These are phyloP conservation scores for Brachionus sp. DNA, from an alignment of 1,140 invertebrate species.

Conservation along the genomic window DNA sequence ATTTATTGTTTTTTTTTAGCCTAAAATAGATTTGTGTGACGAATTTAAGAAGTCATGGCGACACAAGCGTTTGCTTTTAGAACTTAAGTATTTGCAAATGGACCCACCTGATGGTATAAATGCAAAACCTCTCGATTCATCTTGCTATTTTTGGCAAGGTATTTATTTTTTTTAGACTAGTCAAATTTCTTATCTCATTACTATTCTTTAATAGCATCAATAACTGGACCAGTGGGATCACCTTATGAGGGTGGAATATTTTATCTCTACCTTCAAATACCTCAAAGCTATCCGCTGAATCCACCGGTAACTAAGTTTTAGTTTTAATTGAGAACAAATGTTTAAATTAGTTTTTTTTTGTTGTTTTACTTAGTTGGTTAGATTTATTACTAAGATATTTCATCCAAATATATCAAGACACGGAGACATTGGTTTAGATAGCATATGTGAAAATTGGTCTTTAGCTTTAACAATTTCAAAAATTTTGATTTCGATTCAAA, in stretches of 20 bases:
- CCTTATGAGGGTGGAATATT: constrained; percentile 66
- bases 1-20: not conserved
- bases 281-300: constrained; percentile 80
- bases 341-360: not conserved
- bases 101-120: constrained; percentile 86
- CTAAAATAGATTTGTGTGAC: not conserved
- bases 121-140: constrained; percentile 74
- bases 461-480: constrained; percentile 85
- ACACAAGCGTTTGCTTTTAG: constrained; percentile 55
- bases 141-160: constrained; percentile 59
- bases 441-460: constrained; percentile 85
- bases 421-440: constrained; percentile 91
- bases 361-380: constrained; percentile 47
- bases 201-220: constrained; percentile 50
- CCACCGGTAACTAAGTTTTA: constrained; percentile 72
- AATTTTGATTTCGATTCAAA: constrained; percentile 67
- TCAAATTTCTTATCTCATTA: not conserved
- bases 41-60: constrained; percentile 54
- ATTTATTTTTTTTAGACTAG: not conserved
- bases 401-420: constrained; percentile 91
- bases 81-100: constrained; percentile 60
- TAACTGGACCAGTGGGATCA: constrained; percentile 58
- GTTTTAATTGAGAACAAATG: constrained; percentile 47
- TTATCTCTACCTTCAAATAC: constrained; percentile 73
- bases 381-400: constrained; percentile 82